Base-by-base conservation (phyloP, 1,140 invertebrate genomes). In the Conus betulinus region DNA sequence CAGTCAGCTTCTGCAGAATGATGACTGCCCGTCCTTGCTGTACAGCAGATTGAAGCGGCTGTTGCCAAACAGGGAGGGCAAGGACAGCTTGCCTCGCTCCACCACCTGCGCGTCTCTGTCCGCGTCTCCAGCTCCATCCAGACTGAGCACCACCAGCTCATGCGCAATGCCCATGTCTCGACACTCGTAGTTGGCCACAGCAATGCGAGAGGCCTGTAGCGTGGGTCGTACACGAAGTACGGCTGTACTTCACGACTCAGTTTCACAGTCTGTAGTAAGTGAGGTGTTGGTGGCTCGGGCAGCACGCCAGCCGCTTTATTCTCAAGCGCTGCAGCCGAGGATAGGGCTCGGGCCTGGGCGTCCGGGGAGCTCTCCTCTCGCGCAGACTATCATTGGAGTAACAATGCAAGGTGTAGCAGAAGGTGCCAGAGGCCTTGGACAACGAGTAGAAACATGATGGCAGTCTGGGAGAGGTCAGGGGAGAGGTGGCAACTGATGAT, bases 221-320 rank as follows among this genome's bases (percentile, higher is more conserved):
- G 87, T 0, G 91, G 91, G 39, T 91, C 91, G 85, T 91, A 91
- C 20, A 88, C 90, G 23, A 91, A 83, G 78, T 91, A 91, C 0
- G 91, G 91, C 74, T 90, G 90, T 39, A 91, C 91, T 67, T 91
- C 90, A 1, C 89, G 87, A 87, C 90, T 91, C 55, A 90, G 83
- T 20, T 83, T 88, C 7, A 91, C 55, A 1, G 55, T 27, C 23
- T 63, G 55, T 25, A 84, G n/a, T 23, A 84, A 27, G n/a, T 84
- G 53, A 52, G 57, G 82, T 15, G 55, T 84, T 15, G 3, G 23
- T 39, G 6, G 53, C 25, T 11, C 55, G 5, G 57, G 57, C 57
- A 39, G 13, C 25, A 10, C n/a, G 23, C 5, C 1, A 6, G 82
- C 7, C 17, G 27, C 23, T 84, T 84, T 60, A 13, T 84, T 23